Conservation (phyloP, 35 echinoderm and acorn worm species). For the Apostichopus japonicus region DNA sequence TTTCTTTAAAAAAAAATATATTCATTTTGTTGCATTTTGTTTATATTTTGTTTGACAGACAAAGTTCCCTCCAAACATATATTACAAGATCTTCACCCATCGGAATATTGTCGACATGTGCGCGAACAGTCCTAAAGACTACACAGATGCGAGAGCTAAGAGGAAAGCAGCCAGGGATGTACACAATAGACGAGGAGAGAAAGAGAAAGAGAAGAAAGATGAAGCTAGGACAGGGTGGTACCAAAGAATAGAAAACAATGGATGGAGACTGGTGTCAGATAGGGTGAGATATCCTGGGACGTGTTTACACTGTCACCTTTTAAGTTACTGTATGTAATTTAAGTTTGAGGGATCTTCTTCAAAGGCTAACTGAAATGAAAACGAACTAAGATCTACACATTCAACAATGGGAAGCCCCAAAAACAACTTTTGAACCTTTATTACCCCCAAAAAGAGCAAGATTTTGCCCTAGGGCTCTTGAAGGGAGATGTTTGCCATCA, state of each 20-base stretch:
- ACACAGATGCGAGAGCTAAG: constrained; percentile 76
- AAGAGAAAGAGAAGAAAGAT: not conserved
- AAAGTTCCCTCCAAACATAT: constrained; percentile 94
- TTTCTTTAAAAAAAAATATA: too few species aligned
- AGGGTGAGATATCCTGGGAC: constrained; percentile 66
- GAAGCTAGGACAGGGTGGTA: constrained; percentile 77
- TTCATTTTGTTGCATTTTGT: too few species aligned
- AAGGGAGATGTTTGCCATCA: too few species aligned
- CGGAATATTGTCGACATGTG: constrained; percentile 96
- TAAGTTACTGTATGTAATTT: too few species aligned
- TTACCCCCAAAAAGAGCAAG: too few species aligned
- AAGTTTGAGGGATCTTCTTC: too few species aligned
- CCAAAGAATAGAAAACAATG: constrained; percentile 96
- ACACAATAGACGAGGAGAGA: constrained; percentile 70
- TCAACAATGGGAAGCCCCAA: too few species aligned
- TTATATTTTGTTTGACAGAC: constrained; percentile 57
- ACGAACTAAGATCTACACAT: too few species aligned
- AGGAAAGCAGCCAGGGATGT: constrained; percentile 85
- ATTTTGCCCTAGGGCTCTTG: too few species aligned
- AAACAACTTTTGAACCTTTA: too few species aligned
- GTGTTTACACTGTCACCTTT: too few species aligned
- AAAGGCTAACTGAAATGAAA: too few species aligned
- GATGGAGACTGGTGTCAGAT: constrained; percentile 96
- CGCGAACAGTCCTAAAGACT: constrained; percentile 99
- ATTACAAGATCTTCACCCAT: constrained; percentile 99